Conservation (phyloP, 2,888 invertebrate genomes). For the Prosopocoilus inquinatus region DNA sequence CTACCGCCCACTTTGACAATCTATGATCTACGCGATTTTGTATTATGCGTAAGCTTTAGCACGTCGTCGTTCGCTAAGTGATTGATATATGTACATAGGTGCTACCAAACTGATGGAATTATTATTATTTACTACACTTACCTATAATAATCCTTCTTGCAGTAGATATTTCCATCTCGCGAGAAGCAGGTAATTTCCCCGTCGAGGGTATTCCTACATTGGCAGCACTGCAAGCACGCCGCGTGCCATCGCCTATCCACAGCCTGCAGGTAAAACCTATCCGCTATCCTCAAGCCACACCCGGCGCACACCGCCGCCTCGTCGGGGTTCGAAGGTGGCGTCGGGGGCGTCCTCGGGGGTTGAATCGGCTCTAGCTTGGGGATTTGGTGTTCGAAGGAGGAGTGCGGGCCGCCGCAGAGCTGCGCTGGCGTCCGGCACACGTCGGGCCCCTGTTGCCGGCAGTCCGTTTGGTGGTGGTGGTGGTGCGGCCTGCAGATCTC, state of each 20-base stretch:
- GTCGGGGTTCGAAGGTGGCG: conserved; percentile 44
- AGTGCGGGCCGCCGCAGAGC: conserved; percentile 38
- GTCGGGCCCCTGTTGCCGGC: conserved; percentile 38
- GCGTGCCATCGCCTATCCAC: conserved; percentile 93
- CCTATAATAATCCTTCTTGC: conserved; percentile 97
- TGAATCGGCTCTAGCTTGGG: conserved; percentile 58
- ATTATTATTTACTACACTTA: conserved; percentile 52
- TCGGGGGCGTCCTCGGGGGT: conserved; percentile 55
- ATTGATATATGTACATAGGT: too few species aligned
- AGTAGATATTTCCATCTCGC: conserved; percentile 89
- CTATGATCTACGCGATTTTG: too few species aligned
- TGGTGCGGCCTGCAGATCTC: conserved; percentile 47
- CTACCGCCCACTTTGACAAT: too few species aligned
- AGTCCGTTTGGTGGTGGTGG: conserved; percentile 16
- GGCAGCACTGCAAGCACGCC: conserved; percentile 85
- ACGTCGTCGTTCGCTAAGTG: too few species aligned
- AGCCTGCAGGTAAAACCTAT: conserved; percentile 88
- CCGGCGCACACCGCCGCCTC: conserved; percentile 75
- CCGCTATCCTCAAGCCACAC: conserved; percentile 81
- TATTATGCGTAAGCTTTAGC: too few species aligned
- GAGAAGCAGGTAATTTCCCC: conserved; percentile 91
- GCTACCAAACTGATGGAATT: background rate
- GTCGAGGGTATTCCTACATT: conserved; percentile 86
- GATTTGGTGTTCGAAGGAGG: conserved; percentile 53
- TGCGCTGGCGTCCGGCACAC: conserved; percentile 34